Evolutionary conservation across 2,797 vertebrate genomes (phyloP).

Genomic region (Acrossocheilus wenchowensis): DNA sequence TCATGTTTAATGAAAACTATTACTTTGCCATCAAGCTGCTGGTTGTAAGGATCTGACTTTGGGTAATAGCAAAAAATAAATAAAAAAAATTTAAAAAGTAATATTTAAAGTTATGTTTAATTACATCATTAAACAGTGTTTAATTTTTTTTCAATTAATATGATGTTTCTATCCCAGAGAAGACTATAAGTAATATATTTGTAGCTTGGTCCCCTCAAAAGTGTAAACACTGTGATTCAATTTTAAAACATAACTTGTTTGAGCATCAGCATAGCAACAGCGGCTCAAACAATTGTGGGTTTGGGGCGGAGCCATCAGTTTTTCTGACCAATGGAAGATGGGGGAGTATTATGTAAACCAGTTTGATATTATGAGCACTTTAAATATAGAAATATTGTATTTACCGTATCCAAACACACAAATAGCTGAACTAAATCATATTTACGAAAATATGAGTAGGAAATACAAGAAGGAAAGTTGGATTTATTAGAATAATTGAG

Average conservation of each 20-base stretch:
- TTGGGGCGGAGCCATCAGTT: no score
- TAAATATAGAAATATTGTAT: not conserved
- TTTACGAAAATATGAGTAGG: not conserved
- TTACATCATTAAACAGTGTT: not conserved
- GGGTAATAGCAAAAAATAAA: not conserved
- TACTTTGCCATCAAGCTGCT: slow-evolving; percentile 34
- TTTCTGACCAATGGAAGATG: not conserved
- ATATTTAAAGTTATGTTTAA: slow-evolving; percentile 6
- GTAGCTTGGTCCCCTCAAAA: not conserved
- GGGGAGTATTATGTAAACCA: not conserved
- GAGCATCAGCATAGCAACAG: not conserved
- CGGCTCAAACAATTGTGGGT: not conserved
- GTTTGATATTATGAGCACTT: not conserved
- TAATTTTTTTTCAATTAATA: not conserved
- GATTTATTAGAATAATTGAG: not conserved
- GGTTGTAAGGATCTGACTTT: slow-evolving; percentile 27
- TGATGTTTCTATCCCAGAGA: not conserved
- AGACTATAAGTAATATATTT: not conserved
- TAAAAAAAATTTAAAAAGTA: not conserved
- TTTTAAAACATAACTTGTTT: not conserved
- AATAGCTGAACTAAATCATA: not conserved
- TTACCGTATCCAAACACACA: not conserved
- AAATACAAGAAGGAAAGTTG: not conserved
- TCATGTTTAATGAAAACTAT: slow-evolving; percentile 30
- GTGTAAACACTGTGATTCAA: not conserved